Percentiles rank a stretch among this genome's conserved stretches.
Evolutionary conservation across 2,113 vertebrate genomes (phyloP).

Genomic region (Paradoxurus hermaphroditus): DNA sequence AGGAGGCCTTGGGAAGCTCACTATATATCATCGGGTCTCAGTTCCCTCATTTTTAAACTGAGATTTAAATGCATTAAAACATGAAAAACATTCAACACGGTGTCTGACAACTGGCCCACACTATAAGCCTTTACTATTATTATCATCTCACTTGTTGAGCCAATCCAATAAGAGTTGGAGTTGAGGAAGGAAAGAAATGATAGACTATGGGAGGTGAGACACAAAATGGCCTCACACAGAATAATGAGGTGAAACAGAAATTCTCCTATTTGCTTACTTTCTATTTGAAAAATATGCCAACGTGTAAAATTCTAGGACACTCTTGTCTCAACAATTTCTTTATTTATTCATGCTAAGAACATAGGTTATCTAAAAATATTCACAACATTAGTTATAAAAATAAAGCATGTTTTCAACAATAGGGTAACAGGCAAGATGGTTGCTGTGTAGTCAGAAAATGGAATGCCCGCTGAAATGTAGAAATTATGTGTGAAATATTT

Average conservation of each 20-base stretch:
- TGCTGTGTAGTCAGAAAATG: not conserved
- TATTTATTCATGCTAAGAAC: not conserved
- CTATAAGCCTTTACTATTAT: not conserved
- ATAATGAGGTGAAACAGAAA: not conserved
- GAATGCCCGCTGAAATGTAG: not conserved
- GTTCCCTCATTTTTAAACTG: not conserved
- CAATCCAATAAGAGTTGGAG: not conserved
- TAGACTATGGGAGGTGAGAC: not conserved
- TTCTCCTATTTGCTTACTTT: not conserved
- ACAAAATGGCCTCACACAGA: not conserved
- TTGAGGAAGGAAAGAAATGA: not conserved
- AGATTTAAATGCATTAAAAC: not conserved
- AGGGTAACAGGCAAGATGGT: not conserved
- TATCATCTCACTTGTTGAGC: not conserved
- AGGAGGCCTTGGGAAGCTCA: not conserved
- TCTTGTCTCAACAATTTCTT: not conserved
- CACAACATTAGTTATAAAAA: not conserved
- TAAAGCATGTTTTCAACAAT: not conserved
- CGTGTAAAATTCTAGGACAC: not conserved
- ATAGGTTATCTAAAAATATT: not conserved
- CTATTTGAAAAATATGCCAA: not conserved
- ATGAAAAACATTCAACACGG: not conserved
- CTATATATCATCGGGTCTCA: not conserved
- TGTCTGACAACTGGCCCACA: not conserved
- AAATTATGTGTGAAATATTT: not conserved